Conservation (phyloP, 2,888 invertebrate species). For the Cephus runcator region DNA sequence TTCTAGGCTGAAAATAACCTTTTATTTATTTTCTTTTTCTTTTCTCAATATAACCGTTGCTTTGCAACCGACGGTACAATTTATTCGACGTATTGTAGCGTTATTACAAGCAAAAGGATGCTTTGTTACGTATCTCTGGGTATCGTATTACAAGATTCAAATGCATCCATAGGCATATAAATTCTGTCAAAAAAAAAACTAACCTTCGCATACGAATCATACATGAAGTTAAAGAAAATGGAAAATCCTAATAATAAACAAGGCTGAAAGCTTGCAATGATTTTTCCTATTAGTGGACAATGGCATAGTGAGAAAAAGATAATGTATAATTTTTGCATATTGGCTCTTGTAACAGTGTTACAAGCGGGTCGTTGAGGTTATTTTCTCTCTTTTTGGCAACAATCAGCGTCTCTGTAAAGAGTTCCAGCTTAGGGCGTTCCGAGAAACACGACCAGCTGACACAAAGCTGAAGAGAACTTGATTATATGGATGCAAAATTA, state of each 20-base stretch:
- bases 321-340: constrained; percentile 53
- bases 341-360: constrained; percentile 41
- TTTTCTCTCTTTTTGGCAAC: too few species aligned
- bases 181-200: constrained; percentile 4
- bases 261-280: constrained; percentile 49
- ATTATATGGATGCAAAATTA: too few species aligned
- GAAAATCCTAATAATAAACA: constrained; percentile 34
- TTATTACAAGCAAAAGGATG: constrained; percentile 17
- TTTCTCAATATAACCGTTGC: too few species aligned
- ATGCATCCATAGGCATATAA: constrained; percentile 10
- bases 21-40: too few species aligned
- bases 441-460: too few species aligned
- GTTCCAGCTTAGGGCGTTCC: too few species aligned
- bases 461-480: too few species aligned
- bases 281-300: constrained; percentile 54
- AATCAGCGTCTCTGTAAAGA: too few species aligned
- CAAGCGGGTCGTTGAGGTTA: constrained; percentile 19
- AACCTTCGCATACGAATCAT: constrained; percentile 18
- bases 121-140: constrained; percentile 16
- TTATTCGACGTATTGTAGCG: not conserved
- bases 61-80: too few species aligned
- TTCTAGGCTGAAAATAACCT: constrained; percentile 4
- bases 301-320: constrained; percentile 43
- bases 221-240: constrained; percentile 14
- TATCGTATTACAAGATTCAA: constrained; percentile 15